phyloP scores from a whole-genome alignment of 2,797 vertebrate genomes.

The Sus cebifrons region DNA sequence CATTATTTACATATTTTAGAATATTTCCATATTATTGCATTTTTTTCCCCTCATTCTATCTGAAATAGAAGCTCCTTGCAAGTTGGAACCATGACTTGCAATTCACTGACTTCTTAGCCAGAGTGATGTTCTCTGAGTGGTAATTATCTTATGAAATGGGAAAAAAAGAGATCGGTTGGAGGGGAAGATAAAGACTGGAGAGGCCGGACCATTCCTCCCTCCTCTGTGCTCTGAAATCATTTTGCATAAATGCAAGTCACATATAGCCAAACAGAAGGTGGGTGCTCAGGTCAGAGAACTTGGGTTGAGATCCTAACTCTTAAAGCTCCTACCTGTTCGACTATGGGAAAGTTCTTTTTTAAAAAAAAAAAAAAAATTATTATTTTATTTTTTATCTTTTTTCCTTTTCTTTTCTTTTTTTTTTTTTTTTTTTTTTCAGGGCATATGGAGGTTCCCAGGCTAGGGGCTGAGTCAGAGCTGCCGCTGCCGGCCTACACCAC shows the following conservation, averaged over 20 bases:
- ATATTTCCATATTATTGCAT: neutral
- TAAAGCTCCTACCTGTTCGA: neutral
- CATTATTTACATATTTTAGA: neutral
- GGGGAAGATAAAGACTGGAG: neutral
- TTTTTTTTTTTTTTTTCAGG: no score
- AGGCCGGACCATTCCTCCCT: neutral
- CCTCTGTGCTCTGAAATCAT: neutral
- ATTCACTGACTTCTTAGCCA: neutral
- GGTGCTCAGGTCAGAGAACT: neutral
- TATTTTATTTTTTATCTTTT: no score
- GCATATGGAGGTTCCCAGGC: no score
- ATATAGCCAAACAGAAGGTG: neutral
- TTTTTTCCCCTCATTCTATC: neutral
- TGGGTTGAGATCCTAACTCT: neutral
- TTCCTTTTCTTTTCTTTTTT: no score
- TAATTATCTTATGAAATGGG: neutral
- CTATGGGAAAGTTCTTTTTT: neutral
- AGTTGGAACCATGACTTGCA: neutral
- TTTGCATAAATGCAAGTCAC: neutral
- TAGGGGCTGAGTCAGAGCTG: no score
- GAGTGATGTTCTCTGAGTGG: neutral
- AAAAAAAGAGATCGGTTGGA: neutral
- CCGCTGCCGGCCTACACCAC: no score
- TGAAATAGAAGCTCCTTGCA: conserved; percentile 31
- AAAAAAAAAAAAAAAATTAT: no score